phyloP scores from a whole-genome alignment of 2,113 vertebrate genomes.

The Hyperopisus bebe region DNA sequence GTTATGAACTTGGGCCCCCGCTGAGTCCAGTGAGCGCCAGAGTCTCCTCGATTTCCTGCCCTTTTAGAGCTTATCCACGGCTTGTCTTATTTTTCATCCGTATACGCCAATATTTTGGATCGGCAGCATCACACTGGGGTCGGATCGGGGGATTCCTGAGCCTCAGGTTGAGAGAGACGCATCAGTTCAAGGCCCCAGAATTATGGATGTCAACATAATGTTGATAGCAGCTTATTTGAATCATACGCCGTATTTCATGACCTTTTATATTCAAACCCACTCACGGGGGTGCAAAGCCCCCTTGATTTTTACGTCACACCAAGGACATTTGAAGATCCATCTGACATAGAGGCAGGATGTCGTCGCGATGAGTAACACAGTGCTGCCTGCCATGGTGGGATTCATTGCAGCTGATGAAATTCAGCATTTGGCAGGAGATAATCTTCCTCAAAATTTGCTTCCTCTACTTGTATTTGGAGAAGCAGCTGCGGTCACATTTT shows the following conservation, averaged over 20 bases:
- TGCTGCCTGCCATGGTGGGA: background rate
- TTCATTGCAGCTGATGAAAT: background rate
- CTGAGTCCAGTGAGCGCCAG: background rate
- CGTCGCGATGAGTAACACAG: background rate
- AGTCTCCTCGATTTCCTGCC: slow-evolving; percentile 8
- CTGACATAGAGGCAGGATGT: background rate
- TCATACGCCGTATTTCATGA: background rate
- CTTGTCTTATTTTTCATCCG: background rate
- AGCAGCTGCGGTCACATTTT: background rate
- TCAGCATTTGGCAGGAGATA: background rate
- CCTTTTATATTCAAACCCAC: background rate
- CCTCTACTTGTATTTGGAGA: background rate
- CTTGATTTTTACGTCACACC: background rate
- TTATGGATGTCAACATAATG: background rate
- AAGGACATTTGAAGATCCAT: background rate
- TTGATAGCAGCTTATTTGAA: background rate
- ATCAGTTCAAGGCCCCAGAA: background rate
- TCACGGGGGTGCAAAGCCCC: background rate
- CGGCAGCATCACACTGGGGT: background rate
- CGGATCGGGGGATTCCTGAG: background rate
- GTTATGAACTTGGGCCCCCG: background rate
- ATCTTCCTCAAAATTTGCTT: background rate
- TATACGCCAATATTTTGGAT: background rate
- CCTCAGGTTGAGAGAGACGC: background rate
- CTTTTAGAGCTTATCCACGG: slow-evolving; percentile 15